Conservation (phyloP, 2,888 invertebrate genomes). For the Mythimna albipuncta region DNA sequence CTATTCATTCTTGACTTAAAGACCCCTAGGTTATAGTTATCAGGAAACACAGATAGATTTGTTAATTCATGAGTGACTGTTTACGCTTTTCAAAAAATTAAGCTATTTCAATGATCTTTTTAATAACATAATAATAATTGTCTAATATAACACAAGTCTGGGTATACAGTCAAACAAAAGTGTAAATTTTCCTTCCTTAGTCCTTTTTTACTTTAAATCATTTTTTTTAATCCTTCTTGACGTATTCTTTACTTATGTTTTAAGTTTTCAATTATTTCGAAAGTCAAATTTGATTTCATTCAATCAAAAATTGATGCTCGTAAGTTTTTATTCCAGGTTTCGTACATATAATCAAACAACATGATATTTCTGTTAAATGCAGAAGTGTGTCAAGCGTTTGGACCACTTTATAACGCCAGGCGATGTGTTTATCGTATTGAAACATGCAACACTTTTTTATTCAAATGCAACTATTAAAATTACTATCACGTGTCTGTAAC, state of each 20-base stretch:
- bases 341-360: background rate
- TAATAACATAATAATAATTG: too few species aligned
- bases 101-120: too few species aligned
- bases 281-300: background rate
- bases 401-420: slow-evolving; percentile 1
- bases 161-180: too few species aligned
- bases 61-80: too few species aligned
- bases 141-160: too few species aligned
- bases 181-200: too few species aligned
- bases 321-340: background rate
- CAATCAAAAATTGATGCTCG: background rate
- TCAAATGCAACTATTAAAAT: slow-evolving; percentile 1
- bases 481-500: slow-evolving; percentile 1
- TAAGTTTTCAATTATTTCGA: background rate
- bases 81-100: too few species aligned
- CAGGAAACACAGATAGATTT: too few species aligned
- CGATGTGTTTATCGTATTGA: slow-evolving; percentile 18
- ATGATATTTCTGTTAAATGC: background rate
- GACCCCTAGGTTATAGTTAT: too few species aligned
- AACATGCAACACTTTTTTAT: slow-evolving; percentile 26
- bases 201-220: background rate
- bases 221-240: background rate
- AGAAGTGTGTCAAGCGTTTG: slow-evolving; percentile 15
- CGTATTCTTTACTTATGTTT: background rate
- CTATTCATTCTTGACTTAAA: too few species aligned